Conservation (phyloP, 1,140 invertebrate species). For the Oppia nitens region DNA sequence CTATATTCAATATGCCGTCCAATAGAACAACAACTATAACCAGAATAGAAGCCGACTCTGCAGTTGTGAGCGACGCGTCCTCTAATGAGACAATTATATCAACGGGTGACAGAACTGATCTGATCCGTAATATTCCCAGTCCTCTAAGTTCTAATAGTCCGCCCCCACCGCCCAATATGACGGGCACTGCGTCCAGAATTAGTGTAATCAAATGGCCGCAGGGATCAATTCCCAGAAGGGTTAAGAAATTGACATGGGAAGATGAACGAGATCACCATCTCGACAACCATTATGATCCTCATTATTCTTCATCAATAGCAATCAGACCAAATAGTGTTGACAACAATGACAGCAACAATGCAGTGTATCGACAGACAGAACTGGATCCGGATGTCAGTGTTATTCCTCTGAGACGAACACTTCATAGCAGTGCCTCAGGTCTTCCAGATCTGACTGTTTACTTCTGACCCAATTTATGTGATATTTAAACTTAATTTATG, state of each 20-base stretch:
- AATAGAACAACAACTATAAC: slow-evolving; percentile 3
- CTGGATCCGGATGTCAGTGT: slow-evolving; percentile 37
- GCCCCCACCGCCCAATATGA: slow-evolving; percentile 9
- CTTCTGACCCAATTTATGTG: slow-evolving; percentile 26
- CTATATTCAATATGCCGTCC: slow-evolving; percentile 21
- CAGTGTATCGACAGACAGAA: slow-evolving; percentile 29
- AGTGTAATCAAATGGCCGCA: slow-evolving; percentile 21
- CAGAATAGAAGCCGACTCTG: slow-evolving; percentile 4
- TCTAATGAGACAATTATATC: slow-evolving; percentile 3
- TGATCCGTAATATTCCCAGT: not conserved
- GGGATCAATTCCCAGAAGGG: slow-evolving; percentile 43
- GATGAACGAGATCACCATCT: slow-evolving; percentile 33
- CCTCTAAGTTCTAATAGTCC: slow-evolving; percentile 7
- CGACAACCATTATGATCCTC: slow-evolving; percentile 9
- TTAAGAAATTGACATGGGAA: slow-evolving; percentile 55
- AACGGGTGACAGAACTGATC: not conserved
- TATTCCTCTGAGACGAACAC: slow-evolving; percentile 30
- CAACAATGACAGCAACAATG: not conserved
- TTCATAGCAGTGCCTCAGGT: slow-evolving; percentile 27
- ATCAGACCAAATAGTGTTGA: not conserved
- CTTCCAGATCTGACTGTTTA: slow-evolving; percentile 40
- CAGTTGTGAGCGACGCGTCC: slow-evolving; percentile 15
- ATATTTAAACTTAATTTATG: not conserved
- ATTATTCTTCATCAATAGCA: not conserved
- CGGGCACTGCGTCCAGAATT: slow-evolving; percentile 11